These are phyloP conservation scores for Plebejus anna DNA, from an alignment of 2,888 invertebrate genomes.

Conservation along the genomic window DNA sequence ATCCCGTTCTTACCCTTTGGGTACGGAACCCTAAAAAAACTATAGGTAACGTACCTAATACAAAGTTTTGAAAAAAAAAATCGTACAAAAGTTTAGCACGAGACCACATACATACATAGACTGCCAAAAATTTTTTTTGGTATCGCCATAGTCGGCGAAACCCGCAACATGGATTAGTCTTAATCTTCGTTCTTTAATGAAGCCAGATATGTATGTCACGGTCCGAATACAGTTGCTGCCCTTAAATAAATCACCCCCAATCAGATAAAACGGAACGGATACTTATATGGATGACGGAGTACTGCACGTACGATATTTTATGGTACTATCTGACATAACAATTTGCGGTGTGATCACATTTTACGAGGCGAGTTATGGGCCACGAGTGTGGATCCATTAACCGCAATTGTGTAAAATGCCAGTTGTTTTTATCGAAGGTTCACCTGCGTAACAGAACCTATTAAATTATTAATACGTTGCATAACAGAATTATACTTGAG, in stretches of 20 bases:
- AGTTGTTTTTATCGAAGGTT: conserved; percentile 12
- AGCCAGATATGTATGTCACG: conserved; percentile 43
- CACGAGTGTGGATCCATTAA: conserved; percentile 1
- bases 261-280: neutral
- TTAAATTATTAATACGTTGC: neutral
- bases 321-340: conserved; percentile 9
- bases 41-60: too few species aligned
- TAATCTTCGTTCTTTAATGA: too few species aligned
- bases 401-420: neutral
- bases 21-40: too few species aligned
- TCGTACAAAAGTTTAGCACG: too few species aligned
- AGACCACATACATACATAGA: too few species aligned
- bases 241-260: neutral
- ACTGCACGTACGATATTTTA: neutral
- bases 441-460: conserved; percentile 5
- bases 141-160: too few species aligned
- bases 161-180: too few species aligned
- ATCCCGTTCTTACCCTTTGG: too few species aligned
- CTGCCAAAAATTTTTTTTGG: too few species aligned
- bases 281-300: conserved; percentile 15
- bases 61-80: too few species aligned
- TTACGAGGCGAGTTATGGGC: neutral
- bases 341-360: conserved; percentile 17
- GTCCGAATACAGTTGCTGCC: conserved; percentile 34
- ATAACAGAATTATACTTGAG: neutral